Conservation (phyloP, 2,113 vertebrate species). For the Sturnus vulgaris region DNA sequence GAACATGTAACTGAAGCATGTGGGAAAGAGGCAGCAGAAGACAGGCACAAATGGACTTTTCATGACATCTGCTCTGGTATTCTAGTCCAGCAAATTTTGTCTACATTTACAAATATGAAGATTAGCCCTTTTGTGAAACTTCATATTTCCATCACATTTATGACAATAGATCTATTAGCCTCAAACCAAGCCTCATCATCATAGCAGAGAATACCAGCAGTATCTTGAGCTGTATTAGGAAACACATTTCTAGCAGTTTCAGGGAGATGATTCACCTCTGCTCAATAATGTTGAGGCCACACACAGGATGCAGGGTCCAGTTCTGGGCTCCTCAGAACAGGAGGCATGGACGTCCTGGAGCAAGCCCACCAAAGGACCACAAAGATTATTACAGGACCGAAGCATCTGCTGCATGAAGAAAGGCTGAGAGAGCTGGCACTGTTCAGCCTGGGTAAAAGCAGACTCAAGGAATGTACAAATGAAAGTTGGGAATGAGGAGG, state of each 20-base stretch:
- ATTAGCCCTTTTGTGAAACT: not conserved
- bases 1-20: not conserved
- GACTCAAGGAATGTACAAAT: not conserved
- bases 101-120: not conserved
- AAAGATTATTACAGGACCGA: not conserved
- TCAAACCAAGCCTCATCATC: not conserved
- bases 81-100: not conserved
- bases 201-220: not conserved
- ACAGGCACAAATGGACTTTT: not conserved
- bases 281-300: not conserved
- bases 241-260: not conserved
- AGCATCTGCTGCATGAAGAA: not conserved
- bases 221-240: not conserved
- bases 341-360: not conserved
- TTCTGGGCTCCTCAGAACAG: not conserved
- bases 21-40: not conserved
- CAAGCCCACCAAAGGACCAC: not conserved
- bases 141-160: not conserved
- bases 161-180: not conserved
- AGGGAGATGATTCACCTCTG: not conserved
- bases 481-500: not conserved
- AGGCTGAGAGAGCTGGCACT: not conserved
- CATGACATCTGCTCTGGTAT: not conserved
- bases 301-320: not conserved
- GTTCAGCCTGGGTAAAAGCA: not conserved